phyloP scores from a whole-genome alignment of 92 coral and sea anemone genomes.

The Isaurus tuberculatus region DNA sequence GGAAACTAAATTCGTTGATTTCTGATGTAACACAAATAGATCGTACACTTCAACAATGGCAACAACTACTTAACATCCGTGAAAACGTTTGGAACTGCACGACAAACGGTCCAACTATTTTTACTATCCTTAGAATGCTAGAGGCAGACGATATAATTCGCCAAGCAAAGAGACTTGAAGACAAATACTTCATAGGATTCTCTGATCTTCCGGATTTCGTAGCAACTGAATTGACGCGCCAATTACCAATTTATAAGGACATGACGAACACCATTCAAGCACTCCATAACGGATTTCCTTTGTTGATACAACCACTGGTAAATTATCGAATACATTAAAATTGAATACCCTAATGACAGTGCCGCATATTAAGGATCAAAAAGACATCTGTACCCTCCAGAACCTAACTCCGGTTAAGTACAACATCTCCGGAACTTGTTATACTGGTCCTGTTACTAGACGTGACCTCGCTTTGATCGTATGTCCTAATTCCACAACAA shows the following conservation, averaged over 20 bases:
- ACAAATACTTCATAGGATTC: neutral
- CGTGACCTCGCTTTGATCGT: too few species aligned
- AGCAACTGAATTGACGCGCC: too few species aligned
- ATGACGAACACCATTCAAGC: neutral
- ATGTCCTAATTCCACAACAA: neutral
- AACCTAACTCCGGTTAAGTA: too few species aligned
- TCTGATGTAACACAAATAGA: neutral
- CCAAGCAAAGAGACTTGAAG: neutral
- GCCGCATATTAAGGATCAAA: too few species aligned
- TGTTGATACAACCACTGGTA: neutral
- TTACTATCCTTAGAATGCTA: neutral
- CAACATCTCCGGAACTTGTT: too few species aligned
- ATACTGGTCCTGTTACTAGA: too few species aligned
- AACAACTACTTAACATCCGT: neutral
- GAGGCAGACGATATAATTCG: neutral
- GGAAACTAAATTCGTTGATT: slow-evolving; percentile 24
- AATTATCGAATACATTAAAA: neutral
- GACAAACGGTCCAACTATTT: neutral
- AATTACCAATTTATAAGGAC: neutral
- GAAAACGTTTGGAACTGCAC: neutral
- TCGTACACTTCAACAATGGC: neutral
- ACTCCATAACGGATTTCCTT: neutral
- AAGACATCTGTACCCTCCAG: too few species aligned
- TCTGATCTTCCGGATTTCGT: neutral
- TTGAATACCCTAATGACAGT: too few species aligned